phyloP scores from a whole-genome alignment of 2,888 invertebrate species.

The Andrena trimmerana region DNA sequence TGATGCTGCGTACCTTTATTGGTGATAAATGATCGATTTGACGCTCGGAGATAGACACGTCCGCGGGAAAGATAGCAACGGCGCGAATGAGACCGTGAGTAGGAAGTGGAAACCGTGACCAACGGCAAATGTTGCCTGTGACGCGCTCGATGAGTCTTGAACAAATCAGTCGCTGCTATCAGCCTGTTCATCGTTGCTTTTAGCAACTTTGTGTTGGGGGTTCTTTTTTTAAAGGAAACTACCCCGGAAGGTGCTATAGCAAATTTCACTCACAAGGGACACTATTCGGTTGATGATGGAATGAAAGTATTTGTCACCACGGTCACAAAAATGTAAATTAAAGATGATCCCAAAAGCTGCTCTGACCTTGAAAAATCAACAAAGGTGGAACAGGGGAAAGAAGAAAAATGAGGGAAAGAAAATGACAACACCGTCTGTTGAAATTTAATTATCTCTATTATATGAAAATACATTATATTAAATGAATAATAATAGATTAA shows the following conservation, averaged over 20 bases:
- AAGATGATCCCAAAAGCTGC: no score
- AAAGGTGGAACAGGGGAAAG: no score
- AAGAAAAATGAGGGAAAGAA: no score
- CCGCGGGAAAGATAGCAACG: background rate
- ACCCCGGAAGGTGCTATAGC: background rate
- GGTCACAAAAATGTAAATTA: no score
- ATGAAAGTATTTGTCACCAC: no score
- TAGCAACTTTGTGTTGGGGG: background rate
- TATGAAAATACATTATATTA: no score
- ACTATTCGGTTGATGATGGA: no score
- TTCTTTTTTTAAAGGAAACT: background rate
- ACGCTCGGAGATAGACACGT: background rate
- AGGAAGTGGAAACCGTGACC: constrained; percentile 39
- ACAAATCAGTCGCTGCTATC: constrained; percentile 28
- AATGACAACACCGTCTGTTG: no score
- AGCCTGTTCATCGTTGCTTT: background rate
- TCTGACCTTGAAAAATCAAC: no score
- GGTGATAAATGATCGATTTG: background rate
- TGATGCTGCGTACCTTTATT: background rate
- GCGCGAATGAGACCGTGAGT: constrained; percentile 2
- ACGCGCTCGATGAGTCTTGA: constrained; percentile 20
- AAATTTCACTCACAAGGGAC: background rate
- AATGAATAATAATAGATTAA: no score
- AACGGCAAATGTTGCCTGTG: constrained; percentile 28
- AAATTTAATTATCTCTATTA: no score